Evolutionary conservation across 1,140 invertebrate species (phyloP), one percentile per base, ranked within the genome.

Genomic region (Halotydeus destructor): DNA sequence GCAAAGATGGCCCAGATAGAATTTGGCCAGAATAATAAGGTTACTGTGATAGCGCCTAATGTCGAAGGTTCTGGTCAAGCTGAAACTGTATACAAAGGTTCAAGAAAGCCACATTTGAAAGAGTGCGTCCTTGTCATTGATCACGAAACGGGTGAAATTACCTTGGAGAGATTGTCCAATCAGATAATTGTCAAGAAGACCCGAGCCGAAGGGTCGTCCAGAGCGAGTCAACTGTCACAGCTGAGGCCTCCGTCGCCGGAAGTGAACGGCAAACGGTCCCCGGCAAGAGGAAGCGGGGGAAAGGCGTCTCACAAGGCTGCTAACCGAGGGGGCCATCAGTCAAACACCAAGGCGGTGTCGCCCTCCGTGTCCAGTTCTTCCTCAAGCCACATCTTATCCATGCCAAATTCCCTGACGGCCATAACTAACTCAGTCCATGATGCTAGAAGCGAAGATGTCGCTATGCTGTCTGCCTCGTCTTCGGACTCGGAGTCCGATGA

Each of bases 81-180:
- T 39, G 77, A 86, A 51, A 91, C 84, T 46, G 78, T 93, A 38
- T 93, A 88, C 59, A 88, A 85, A 64, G 86, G 88, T 33, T 82
- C 80, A 54, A 78, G 88, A 55, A 70, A 76, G 55, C 79, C 82
- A 30, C 83, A 82, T 58, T 69, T 74, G 38, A 82, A 86, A 66
- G 86, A 94, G 66, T 96, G 86, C 66, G 80, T 96, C 32, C 68
- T 94, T 8, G 86, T 96, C 39, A 82, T 89, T 49, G 84, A 94
- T 60, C 74, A 75, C 57, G 65, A 69, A 31, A 94, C 84, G 3
- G 85, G 86, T 37, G 81, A 86, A 63, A 78, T 93, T 49, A 86
- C 78, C 14, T 60, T 96, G 43, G 88, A 96, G 62, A 81, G 78
- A 61, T 67, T 96, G 34, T 74, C 75, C 28, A 76, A 75, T 50